phyloP scores from a whole-genome alignment of 92 coral and sea anemone species.

The Scolanthus callimorphus region DNA sequence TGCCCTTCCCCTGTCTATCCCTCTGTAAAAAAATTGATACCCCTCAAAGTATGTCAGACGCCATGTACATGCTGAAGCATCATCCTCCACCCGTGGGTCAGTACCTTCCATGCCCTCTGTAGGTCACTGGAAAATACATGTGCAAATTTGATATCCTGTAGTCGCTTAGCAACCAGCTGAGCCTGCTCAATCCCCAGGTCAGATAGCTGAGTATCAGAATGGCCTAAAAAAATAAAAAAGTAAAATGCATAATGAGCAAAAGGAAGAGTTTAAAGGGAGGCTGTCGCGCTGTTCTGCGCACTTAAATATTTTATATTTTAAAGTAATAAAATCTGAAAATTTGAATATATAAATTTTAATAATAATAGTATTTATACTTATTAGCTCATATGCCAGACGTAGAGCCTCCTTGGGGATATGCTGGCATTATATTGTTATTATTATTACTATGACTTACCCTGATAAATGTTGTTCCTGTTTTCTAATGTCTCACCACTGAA shows the following conservation, averaged over 20 bases:
- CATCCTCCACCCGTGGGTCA: neutral
- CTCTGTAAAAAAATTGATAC: no score
- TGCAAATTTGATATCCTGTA: slow-evolving; percentile 55
- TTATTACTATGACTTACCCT: slow-evolving; percentile 32
- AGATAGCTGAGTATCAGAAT: slow-evolving; percentile 48
- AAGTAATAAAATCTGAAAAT: no score
- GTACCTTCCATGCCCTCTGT: slow-evolving; percentile 61
- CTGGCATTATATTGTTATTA: neutral
- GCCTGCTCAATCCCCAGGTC: slow-evolving; percentile 64
- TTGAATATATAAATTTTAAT: no score
- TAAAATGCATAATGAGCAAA: no score
- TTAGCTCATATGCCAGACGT: no score
- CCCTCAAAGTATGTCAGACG: no score
- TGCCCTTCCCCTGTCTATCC: no score
- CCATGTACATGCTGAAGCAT: no score
- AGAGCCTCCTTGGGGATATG: neutral
- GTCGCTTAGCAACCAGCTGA: slow-evolving; percentile 45
- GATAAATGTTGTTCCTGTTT: slow-evolving; percentile 53
- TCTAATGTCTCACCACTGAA: slow-evolving; percentile 75
- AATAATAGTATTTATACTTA: no score
- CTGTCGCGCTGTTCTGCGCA: no score
- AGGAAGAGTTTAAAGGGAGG: no score
- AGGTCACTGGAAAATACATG: slow-evolving; percentile 72
- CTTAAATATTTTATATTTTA: no score
- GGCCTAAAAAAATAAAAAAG: slow-evolving; percentile 37